These are phyloP conservation scores for Eustalomyia histrio DNA, from an alignment of 2,888 invertebrate species.

Conservation along the genomic window DNA sequence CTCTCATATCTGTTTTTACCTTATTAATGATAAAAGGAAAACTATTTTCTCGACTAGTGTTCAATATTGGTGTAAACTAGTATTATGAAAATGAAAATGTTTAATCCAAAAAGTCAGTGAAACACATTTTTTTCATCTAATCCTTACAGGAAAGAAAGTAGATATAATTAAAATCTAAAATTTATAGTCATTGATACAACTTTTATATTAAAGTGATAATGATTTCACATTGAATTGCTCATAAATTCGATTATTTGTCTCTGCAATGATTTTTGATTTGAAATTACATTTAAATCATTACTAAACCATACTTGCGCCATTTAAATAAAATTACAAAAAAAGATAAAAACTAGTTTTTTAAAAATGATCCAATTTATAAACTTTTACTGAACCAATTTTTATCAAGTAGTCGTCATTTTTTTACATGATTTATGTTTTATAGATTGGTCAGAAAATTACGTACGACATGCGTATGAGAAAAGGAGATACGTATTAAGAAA, in stretches of 20 bases:
- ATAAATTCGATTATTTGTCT: constrained; percentile 4
- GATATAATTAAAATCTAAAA: too few relatives aligned
- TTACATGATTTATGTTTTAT: constrained; percentile 40
- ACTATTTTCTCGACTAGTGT: too few relatives aligned
- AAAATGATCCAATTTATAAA: constrained; percentile 42
- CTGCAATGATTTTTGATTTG: constrained; percentile 9
- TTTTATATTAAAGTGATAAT: background rate
- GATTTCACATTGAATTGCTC: background rate
- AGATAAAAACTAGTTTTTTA: constrained; percentile 36
- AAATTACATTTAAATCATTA: background rate
- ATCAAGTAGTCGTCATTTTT: constrained; percentile 35
- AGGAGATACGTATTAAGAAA: constrained; percentile 46
- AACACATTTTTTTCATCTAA: too few relatives aligned
- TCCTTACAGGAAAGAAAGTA: too few relatives aligned
- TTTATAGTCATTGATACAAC: too few relatives aligned
- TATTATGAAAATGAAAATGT: background rate
- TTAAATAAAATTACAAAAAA: constrained; percentile 18
- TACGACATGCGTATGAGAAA: constrained; percentile 13
- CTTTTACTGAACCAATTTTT: constrained; percentile 60
- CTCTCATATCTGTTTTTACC: too few relatives aligned
- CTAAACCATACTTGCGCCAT: constrained; percentile 23
- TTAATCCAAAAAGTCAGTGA: too few relatives aligned
- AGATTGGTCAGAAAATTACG: background rate
- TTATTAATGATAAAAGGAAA: too few relatives aligned
- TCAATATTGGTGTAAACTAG: too few relatives aligned